Evolutionary conservation across 2,113 vertebrate species (phyloP), one percentile per base, ranked within the genome.

Genomic region (Microcebus ravelobensis): DNA sequence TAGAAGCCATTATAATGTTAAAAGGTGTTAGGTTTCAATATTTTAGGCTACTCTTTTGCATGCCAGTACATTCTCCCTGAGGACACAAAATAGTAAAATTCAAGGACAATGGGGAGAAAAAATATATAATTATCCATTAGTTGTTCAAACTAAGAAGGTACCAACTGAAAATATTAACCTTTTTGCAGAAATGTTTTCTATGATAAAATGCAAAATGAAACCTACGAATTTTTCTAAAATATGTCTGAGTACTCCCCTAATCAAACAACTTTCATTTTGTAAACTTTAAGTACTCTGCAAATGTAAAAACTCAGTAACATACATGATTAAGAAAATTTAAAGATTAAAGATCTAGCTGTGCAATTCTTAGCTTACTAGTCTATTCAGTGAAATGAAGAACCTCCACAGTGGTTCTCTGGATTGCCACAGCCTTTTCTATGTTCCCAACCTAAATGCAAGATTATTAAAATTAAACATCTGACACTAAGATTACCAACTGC

Each of bases 11-110:
- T 95, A 94, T 77, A 95, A 95, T 65, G 70, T 89, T 95, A 91
- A 97, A 97, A 96, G 91, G 93, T 97, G 80, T 96, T 96, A 93
- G 83, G 93, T 97, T 98, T 98, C 97, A 98, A 93, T 96, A 96
- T 98, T 97, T 96, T 94, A 97, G 95, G 76, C 59, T 87, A 82
- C 94, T 85, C 42, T 95, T 96, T 94, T 91, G 39, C 84, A 87
- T 68, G 93, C 95, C 97, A 97, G 86, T 84, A 95, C 87, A 95
- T 95, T 93, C 94, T 97, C 74, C 83, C 89, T 87, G 93, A 92
- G 95, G 96, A 95, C 92, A 34, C 93, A 96, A 8, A 94, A 96
- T 9, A 87, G 74, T 94, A 97, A 97, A 97, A 97, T 95, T 95
- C 95, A 97, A 97, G 95, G 96, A 90, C 96, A 97, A 90, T 12